Base-by-base conservation (phyloP, 2,888 invertebrate genomes). In the Heliconius hortense region DNA sequence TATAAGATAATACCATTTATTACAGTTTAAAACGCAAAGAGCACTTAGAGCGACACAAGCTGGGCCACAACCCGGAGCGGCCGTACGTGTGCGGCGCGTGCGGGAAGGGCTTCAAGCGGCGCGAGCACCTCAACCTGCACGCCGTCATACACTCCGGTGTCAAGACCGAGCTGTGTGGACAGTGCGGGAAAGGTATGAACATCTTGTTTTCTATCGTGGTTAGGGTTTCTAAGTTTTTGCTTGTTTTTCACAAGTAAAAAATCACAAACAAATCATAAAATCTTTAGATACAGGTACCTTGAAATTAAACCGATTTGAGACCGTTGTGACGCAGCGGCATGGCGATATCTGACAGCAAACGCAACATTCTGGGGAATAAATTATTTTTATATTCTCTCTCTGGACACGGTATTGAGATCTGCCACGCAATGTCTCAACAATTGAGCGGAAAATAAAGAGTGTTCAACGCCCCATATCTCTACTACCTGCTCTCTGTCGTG, bases 131-230 rank as follows among this genome's bases (percentile, higher is more conserved):
- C 83, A 97, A 97, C 88, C 94, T 97, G 79, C 97, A 97, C 90
- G 96, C 96, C 82, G 97, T 97, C 82, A 97, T 97, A 87, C 97
- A 97, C 91, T 97, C 97, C 74, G 97, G 97, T 56, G 96, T 97
- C 87, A 97, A 97, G 90, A 97, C 96, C 8, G 97, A 97, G 88
- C 96, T 96, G 79, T 97, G 97, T 86, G 94, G 93, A 56, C 96
- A 96, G 85, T 97, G 97, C 83, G 96, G 96, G 64, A 97, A 97
- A 89, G 95, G 95, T 93, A 66, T 28, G 74, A 43, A 43, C 4
- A 13, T 13, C 0, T 43, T 13, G 2, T 10, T 43, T 43, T 43
- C 13, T 7, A 48, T 48, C 7, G 7, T 48, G 4, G 18, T 18
- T 48, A 48, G 43, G 43, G 4, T 48, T 43, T 15, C 4, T 43